Evolutionary conservation across 2,113 vertebrate genomes (phyloP).

Genomic region (Craseonycteris thonglongyai): DNA sequence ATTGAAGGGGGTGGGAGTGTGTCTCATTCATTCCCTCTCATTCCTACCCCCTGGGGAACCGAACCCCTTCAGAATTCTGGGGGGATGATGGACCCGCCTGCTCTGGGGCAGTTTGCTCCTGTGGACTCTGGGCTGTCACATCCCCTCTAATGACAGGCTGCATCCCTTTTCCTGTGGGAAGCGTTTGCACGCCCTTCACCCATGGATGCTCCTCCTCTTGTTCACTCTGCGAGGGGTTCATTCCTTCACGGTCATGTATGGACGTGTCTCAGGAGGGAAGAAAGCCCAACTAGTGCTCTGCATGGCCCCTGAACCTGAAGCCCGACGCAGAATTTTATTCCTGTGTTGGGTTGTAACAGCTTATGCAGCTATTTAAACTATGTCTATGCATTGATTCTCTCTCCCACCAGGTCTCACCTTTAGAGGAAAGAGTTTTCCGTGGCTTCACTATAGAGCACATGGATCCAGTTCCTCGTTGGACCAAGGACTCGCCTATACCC

Average conservation of each 20-base stretch:
- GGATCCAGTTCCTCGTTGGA: constrained; percentile 33
- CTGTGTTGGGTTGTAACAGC: neutral
- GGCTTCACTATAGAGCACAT: constrained; percentile 35
- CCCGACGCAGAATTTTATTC: neutral
- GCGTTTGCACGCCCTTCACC: neutral
- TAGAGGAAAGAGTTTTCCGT: constrained; percentile 53
- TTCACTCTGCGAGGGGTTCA: neutral
- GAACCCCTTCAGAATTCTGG: neutral
- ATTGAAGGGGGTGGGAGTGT: neutral
- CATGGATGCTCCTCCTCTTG: neutral
- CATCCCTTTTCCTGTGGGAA: neutral
- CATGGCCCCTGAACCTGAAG: neutral
- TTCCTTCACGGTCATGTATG: neutral
- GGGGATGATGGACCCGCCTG: neutral
- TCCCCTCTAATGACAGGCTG: neutral
- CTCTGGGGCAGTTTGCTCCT: neutral
- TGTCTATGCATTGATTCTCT: neutral
- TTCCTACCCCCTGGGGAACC: neutral
- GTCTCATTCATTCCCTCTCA: no score
- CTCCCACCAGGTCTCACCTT: constrained; percentile 64
- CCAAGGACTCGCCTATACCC: neutral
- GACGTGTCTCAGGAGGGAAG: neutral
- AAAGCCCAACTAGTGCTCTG: neutral
- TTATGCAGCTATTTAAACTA: neutral
- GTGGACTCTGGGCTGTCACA: neutral